phyloP scores from a whole-genome alignment of 1,140 invertebrate genomes.

The Riptortus pedestris region DNA sequence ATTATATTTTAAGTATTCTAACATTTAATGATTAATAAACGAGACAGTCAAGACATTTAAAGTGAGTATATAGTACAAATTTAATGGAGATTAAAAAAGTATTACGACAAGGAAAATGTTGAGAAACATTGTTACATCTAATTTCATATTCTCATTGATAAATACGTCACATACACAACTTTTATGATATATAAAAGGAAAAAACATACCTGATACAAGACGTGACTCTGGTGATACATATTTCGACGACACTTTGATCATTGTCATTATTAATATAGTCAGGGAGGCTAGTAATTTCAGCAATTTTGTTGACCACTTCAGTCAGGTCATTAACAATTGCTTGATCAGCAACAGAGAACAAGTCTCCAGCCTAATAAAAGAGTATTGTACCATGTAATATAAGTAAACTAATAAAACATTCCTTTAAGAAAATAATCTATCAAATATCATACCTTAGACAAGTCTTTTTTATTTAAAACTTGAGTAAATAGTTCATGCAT shows the following conservation, averaged over 20 bases:
- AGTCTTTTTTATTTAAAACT: slow-evolving; percentile 73
- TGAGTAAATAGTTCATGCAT: slow-evolving; percentile 85
- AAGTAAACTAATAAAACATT: background rate
- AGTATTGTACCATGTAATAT: slow-evolving; percentile 12
- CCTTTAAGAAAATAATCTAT: background rate
- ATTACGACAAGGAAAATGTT: too few species aligned
- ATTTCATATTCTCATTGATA: too few species aligned
- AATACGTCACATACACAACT: too few species aligned
- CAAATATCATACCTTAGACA: slow-evolving; percentile 50
- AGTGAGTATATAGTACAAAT: too few species aligned
- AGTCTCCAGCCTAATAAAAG: slow-evolving; percentile 59
- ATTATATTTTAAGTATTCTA: too few species aligned
- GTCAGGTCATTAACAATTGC: slow-evolving; percentile 76
- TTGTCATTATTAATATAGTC: slow-evolving; percentile 77
- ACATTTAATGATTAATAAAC: too few species aligned
- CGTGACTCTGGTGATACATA: slow-evolving; percentile 77
- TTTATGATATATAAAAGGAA: too few species aligned
- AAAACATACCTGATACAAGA: slow-evolving; percentile 59
- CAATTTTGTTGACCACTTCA: slow-evolving; percentile 66
- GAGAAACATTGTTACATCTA: too few species aligned
- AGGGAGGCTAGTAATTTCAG: slow-evolving; percentile 63
- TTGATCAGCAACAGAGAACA: slow-evolving; percentile 77
- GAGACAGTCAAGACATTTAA: too few species aligned
- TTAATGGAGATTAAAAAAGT: too few species aligned
- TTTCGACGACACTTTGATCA: slow-evolving; percentile 88